Conservation (phyloP, 1,140 invertebrate species). For the Leptinotarsa texana region DNA sequence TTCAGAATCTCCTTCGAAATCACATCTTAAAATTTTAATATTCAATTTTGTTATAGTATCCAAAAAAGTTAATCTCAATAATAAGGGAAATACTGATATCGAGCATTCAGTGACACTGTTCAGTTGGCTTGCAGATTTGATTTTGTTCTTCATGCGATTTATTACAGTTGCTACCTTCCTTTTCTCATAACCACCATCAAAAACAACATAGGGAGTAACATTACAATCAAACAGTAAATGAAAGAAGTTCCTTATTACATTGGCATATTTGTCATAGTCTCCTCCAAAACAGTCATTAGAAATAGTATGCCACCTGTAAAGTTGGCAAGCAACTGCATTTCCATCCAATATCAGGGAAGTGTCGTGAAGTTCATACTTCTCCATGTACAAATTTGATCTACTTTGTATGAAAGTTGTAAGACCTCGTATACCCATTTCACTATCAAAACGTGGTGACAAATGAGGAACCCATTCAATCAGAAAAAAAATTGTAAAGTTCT, state of each 20-base stretch:
- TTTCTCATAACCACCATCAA: conserved; percentile 80
- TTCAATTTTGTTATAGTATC: conserved; percentile 67
- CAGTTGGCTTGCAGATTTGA: conserved; percentile 60
- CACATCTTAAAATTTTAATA: conserved; percentile 69
- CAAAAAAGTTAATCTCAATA: conserved; percentile 74
- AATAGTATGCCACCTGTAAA: conserved; percentile 68
- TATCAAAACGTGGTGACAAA: neutral
- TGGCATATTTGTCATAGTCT: conserved; percentile 79
- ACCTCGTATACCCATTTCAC: conserved; percentile 78
- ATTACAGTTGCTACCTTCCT: conserved; percentile 76
- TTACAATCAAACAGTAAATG: conserved; percentile 71
- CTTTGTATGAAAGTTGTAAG: conserved; percentile 77
- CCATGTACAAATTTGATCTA: conserved; percentile 67
- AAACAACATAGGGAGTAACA: conserved; percentile 75
- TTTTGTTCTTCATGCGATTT: conserved; percentile 65
- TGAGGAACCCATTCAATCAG: no score
- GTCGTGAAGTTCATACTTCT: conserved; percentile 68
- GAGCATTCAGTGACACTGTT: conserved; percentile 56
- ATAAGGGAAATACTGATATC: conserved; percentile 68
- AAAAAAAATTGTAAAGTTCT: no score
- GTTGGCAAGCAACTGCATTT: conserved; percentile 72
- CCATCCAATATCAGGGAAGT: conserved; percentile 81
- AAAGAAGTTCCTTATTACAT: conserved; percentile 71
- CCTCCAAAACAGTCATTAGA: conserved; percentile 79
- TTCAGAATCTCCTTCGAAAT: conserved; percentile 87